These are phyloP conservation scores for Ellobium chinense DNA, from an alignment of 2,888 invertebrate species.

Conservation along the genomic window DNA sequence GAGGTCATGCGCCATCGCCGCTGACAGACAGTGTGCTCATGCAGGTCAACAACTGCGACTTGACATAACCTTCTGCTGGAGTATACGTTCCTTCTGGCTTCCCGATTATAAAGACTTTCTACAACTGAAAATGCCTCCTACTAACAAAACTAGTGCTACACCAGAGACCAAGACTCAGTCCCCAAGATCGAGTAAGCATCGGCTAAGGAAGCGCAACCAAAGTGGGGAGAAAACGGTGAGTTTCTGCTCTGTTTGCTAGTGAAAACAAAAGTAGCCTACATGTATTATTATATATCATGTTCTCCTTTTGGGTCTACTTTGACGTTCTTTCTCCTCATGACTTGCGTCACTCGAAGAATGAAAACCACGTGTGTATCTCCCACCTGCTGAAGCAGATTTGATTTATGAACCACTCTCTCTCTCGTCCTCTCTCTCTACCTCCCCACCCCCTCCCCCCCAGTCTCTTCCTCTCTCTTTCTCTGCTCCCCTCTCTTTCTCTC, in stretches of 20 bases:
- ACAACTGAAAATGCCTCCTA: not conserved
- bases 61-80: too few species aligned
- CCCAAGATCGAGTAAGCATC: not conserved
- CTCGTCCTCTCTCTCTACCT: not conserved
- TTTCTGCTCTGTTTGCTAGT: not conserved
- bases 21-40: too few species aligned
- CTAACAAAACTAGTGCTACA: not conserved
- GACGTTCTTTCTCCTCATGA: too few species aligned
- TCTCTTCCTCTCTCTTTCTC: not conserved
- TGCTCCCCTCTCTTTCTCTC: not conserved
- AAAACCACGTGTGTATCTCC: too few species aligned
- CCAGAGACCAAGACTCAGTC: not conserved
- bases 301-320: not conserved
- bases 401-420: conserved; percentile 2
- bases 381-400: too few species aligned
- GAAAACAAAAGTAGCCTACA: not conserved
- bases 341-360: too few species aligned
- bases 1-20: too few species aligned
- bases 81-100: too few species aligned
- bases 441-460: not conserved
- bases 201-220: not conserved
- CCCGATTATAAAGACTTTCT: too few species aligned
- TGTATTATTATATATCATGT: not conserved
- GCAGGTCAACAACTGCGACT: too few species aligned
- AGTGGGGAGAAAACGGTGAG: not conserved